phyloP scores from a whole-genome alignment of 2,888 invertebrate genomes.

The Schizaphis graminum region DNA sequence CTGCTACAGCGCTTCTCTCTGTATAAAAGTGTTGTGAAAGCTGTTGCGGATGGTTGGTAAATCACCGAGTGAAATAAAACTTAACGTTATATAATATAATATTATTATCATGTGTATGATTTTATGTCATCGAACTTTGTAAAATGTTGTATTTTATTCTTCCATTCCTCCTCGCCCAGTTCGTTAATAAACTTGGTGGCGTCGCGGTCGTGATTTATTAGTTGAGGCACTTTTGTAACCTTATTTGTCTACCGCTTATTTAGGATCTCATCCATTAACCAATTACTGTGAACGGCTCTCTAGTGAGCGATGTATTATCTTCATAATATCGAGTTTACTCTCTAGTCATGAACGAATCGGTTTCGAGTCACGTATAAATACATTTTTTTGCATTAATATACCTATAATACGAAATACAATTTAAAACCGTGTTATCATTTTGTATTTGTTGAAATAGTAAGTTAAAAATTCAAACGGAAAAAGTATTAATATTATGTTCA shows the following conservation, averaged over 20 bases:
- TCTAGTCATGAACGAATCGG: neutral
- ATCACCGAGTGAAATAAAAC: neutral
- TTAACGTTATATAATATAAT: neutral
- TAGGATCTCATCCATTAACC: constrained; percentile 60
- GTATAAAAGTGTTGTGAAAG: neutral
- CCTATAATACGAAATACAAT: neutral
- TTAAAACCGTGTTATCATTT: neutral
- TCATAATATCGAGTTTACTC: neutral
- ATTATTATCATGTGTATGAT: neutral
- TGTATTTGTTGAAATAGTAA: neutral
- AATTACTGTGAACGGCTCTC: constrained; percentile 56
- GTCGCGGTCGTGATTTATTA: constrained; percentile 38
- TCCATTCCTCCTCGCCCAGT: neutral
- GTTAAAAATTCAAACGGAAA: neutral
- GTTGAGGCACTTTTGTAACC: constrained; percentile 25
- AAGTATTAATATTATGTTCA: neutral
- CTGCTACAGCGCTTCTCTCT: neutral
- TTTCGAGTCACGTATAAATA: neutral
- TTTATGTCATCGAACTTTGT: neutral
- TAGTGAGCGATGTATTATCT: constrained; percentile 63
- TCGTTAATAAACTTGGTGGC: neutral
- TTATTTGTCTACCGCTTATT: constrained; percentile 48
- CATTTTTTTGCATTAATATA: neutral
- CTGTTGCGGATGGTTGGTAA: neutral
- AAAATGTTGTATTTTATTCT: neutral